Conservation (phyloP, 2,888 invertebrate genomes). For the Scaptomyza cyrtandrae region DNA sequence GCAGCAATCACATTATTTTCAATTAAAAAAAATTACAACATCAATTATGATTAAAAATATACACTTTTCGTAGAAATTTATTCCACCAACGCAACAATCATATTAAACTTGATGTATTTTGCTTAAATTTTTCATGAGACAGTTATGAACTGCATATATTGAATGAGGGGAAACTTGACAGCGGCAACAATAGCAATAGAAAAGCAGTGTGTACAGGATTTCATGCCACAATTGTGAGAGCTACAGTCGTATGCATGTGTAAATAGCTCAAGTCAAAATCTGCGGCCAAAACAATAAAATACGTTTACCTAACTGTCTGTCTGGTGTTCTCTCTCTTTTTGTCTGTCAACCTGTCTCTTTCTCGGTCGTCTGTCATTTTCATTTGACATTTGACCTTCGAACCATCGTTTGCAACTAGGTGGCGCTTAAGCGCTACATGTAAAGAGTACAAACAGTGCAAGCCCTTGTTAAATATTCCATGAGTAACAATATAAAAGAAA, state of each 20-base stretch:
- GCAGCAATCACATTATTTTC: constrained; percentile 21
- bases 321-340: constrained; percentile 11
- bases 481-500: constrained; percentile 34
- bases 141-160: constrained; percentile 38
- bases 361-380: constrained; percentile 30
- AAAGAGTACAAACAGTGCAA: constrained; percentile 42
- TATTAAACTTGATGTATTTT: constrained; percentile 34
- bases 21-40: constrained; percentile 25
- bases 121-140: constrained; percentile 37
- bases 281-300: constrained; percentile 49
- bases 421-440: constrained; percentile 39
- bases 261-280: constrained; percentile 43
- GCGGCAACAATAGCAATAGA: constrained; percentile 8
- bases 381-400: constrained; percentile 68
- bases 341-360: constrained; percentile 14
- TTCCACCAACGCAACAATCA: constrained; percentile 16
- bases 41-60: constrained; percentile 27
- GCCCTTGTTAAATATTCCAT: constrained; percentile 59
- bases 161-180: constrained; percentile 32
- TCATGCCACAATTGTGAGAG: constrained; percentile 3
- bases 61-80: constrained; percentile 23
- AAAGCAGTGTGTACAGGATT: constrained; percentile 1
- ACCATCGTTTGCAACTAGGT: constrained; percentile 9
- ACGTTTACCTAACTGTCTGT: constrained; percentile 39
- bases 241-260: constrained; percentile 10